Percentiles rank a stretch among this genome's conserved stretches.
phyloP scores from a whole-genome alignment of 2,797 vertebrate genomes.

The Xiphorhynchus erythropygius region DNA sequence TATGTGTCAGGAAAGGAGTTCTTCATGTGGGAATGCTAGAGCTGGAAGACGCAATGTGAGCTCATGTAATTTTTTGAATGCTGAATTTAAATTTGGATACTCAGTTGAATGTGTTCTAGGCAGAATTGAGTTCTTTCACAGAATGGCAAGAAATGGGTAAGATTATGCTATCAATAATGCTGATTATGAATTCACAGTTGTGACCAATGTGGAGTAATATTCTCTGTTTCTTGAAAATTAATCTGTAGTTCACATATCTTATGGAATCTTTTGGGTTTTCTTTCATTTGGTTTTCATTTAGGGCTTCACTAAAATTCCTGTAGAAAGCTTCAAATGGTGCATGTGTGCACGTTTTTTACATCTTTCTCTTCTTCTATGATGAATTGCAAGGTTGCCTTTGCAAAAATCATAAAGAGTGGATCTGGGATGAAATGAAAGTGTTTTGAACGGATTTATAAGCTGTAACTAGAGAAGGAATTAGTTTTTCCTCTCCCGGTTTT shows the following conservation, averaged over 20 bases:
- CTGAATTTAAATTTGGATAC: background rate
- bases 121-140: background rate
- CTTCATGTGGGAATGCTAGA: background rate
- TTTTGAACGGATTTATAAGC: slow-evolving; percentile 32
- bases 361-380: background rate
- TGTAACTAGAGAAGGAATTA: background rate
- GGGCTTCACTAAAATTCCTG: slow-evolving; percentile 22
- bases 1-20: background rate
- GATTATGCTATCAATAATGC: background rate
- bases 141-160: rapidly evolving
- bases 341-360: background rate
- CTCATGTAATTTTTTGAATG: background rate
- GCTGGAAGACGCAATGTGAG: background rate
- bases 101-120: background rate
- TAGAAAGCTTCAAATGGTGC: slow-evolving; percentile 7
- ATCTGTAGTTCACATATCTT: background rate
- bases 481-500: background rate
- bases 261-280: slow-evolving; percentile 71
- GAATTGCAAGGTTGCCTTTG: background rate
- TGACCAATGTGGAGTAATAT: background rate
- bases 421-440: background rate
- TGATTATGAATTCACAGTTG: rapidly evolving
- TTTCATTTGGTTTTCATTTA: slow-evolving; percentile 74
- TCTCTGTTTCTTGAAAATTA: background rate
- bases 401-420: background rate